Evolutionary conservation across 2,797 vertebrate genomes (phyloP).

Genomic region (Ara ararauna): DNA sequence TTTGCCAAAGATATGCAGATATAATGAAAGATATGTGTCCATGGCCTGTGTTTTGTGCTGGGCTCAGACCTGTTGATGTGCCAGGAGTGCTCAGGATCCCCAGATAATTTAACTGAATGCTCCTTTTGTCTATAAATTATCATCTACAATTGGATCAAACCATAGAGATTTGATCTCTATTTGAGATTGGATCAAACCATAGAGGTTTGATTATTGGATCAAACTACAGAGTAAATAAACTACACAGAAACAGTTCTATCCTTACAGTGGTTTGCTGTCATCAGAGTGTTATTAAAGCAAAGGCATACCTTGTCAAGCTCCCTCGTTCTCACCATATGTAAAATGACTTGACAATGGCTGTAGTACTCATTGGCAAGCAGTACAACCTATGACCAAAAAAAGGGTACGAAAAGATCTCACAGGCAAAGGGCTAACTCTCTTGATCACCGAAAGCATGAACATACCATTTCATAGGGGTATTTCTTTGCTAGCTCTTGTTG

Average conservation of each 20-base stretch:
- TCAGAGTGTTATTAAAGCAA: background rate
- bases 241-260: background rate
- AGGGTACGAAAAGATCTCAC: background rate
- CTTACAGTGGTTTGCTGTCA: background rate
- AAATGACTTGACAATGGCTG: constrained; percentile 71
- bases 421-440: background rate
- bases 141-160: background rate
- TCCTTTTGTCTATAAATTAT: background rate
- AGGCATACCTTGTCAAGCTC: constrained; percentile 70
- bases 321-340: constrained; percentile 60
- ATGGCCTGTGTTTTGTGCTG: background rate
- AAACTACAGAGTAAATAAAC: background rate
- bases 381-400: constrained; percentile 56
- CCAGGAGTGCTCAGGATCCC: background rate
- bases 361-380: constrained; percentile 68
- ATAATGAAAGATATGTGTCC: background rate
- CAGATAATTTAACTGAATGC: background rate
- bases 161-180: background rate
- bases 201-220: background rate
- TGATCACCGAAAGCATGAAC: background rate
- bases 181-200: background rate
- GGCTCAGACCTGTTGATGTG: background rate
- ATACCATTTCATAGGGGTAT: constrained; percentile 53
- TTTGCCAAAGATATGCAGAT: background rate
- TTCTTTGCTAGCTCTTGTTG: constrained; percentile 59